phyloP scores from a whole-genome alignment of 1,140 invertebrate species.

The Contarinia nasturtii region DNA sequence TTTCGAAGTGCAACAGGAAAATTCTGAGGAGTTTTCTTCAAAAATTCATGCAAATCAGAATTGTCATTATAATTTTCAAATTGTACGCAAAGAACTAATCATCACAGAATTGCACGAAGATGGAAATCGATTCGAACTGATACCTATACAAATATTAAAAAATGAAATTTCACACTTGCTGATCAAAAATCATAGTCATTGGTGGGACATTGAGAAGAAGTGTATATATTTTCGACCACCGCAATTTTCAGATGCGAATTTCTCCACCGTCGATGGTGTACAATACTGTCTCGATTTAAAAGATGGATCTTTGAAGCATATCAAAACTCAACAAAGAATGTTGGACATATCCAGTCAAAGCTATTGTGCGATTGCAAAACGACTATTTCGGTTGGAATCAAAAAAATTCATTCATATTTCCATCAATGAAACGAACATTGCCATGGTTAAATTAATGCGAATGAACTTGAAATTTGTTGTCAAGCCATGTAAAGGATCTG shows the following conservation, averaged over 20 bases:
- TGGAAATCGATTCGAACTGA: too few relatives aligned
- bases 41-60: too few relatives aligned
- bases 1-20: neutral
- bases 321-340: neutral
- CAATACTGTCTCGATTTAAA: neutral
- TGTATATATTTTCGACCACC: neutral
- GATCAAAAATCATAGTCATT: neutral
- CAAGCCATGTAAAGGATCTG: neutral
- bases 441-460: neutral
- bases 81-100: too few relatives aligned
- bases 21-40: too few relatives aligned
- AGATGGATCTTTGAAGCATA: neutral
- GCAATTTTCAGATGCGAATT: neutral
- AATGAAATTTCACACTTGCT: neutral
- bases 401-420: neutral
- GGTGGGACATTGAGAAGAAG: neutral
- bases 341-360: neutral
- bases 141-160: too few relatives aligned
- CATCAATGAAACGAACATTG: neutral
- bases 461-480: neutral
- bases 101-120: too few relatives aligned
- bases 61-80: too few relatives aligned
- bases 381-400: neutral
- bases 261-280: neutral
- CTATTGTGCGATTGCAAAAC: neutral